Evolutionary conservation across 2,113 vertebrate species (phyloP), one percentile per base, ranked within the genome.

Genomic region (Columba livia): DNA sequence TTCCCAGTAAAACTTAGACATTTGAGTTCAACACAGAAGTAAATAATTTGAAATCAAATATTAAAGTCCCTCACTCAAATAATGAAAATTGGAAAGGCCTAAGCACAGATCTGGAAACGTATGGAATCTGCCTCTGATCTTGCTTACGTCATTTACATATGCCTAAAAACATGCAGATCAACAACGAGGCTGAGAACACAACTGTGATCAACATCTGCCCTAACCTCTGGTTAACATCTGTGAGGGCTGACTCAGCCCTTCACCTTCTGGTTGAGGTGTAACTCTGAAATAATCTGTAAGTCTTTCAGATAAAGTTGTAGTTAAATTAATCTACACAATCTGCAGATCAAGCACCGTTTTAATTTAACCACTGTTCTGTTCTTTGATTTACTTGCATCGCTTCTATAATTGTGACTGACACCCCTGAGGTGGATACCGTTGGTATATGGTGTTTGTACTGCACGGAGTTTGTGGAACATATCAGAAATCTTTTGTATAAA

Each of bases 161-260:
- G 53, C 31, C 38, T 71, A 21, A 79, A 78, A 51, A 0, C 3
- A 24, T n/a, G 14, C 28, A 81, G 67, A 42, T 89, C 40, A 31
- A 88, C 64, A 53, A 38, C 6, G 47, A 90, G 42, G 18, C 15
- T 60, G 69, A 57, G 62, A 77, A 48, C 26, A 84, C 17, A 84
- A 80, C 53, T 0, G 0, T 36, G 28, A 7, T 54, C 62, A 44
- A 29, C 2, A 0, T 53, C 47, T 78, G 16, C 44, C 29, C 34
- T 78, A 71, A 85, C 53, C 62, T 79, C 40, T 47, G 58, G 28
- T 44, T 79, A 67, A 51, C 47, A 48, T 36, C 56, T 70, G 29
- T 42, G 26, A 72, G 44, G 28, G 11, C 40, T 75, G 36, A 85
- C 34, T 78, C 84, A 72, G 50, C 50, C 36, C 54, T 79, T 34